A percentile compares a stretch with the other conserved stretches of the same genome.
Conservation (phyloP, 2,888 invertebrate species). For the Abrostola triplasia region DNA sequence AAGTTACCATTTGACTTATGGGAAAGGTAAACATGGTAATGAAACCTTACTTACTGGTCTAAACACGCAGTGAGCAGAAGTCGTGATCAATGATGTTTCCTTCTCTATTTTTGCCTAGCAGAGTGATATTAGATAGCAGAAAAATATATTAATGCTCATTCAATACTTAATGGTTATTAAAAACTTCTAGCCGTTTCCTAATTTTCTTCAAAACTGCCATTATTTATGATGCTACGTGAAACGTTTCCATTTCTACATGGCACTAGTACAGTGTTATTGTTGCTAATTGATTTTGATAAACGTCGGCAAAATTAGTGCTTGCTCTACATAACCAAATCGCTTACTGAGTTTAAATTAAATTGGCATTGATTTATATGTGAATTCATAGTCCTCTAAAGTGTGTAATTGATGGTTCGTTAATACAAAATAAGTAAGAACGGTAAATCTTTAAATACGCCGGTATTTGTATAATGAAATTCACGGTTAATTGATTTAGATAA, state of each 20-base stretch:
- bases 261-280: neutral
- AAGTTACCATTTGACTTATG: too few relatives aligned
- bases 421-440: constrained; percentile 4
- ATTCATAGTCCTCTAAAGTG: constrained; percentile 21
- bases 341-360: constrained; percentile 25
- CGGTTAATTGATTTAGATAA: constrained; percentile 37
- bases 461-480: constrained; percentile 36
- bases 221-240: neutral
- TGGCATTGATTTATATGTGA: constrained; percentile 21
- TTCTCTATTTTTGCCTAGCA: too few relatives aligned
- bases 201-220: too few relatives aligned
- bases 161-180: too few relatives aligned
- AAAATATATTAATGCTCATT: too few relatives aligned
- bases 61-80: too few relatives aligned
- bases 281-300: constrained; percentile 17
- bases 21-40: too few relatives aligned
- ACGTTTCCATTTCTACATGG: neutral
- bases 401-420: constrained; percentile 1
- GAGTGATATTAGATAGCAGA: too few relatives aligned
- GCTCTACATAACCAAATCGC: constrained; percentile 29
- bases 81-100: too few relatives aligned
- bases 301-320: constrained; percentile 16
- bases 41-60: too few relatives aligned
- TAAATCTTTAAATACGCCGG: constrained; percentile 8
- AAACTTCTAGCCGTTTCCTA: too few relatives aligned